phyloP scores from a whole-genome alignment of 2,113 vertebrate genomes.

The Nicator chloris region DNA sequence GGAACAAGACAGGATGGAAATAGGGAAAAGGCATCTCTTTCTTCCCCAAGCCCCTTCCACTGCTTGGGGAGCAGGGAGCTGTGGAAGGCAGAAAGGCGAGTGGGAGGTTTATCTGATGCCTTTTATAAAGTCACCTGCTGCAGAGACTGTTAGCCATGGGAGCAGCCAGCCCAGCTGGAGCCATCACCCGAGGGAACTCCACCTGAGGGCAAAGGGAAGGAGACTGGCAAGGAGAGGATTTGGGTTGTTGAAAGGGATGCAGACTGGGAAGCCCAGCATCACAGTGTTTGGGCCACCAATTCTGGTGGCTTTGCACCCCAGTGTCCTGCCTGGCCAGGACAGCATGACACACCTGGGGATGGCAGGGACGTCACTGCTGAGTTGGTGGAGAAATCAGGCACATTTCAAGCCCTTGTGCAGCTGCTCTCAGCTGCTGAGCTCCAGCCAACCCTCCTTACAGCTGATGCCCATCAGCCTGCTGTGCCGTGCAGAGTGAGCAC shows the following conservation, averaged over 20 bases:
- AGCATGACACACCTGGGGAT: not conserved
- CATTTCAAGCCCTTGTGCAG: not conserved
- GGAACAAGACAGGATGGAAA: not conserved
- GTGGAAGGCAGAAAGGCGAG: not conserved
- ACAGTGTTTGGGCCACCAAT: not conserved
- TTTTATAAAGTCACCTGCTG: not conserved
- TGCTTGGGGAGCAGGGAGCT: not conserved
- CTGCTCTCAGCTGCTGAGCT: not conserved
- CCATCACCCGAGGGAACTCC: rapidly evolving
- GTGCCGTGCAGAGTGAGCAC: not conserved
- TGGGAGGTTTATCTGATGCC: not conserved
- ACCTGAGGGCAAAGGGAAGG: not conserved
- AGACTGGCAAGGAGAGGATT: not conserved
- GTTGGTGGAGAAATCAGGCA: not conserved
- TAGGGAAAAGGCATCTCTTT: not conserved
- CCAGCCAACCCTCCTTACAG: not conserved
- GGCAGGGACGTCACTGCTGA: not conserved
- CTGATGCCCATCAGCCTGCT: not conserved
- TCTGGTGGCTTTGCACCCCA: not conserved
- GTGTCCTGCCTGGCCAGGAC: not conserved
- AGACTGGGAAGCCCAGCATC: not conserved
- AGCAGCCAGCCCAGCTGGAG: not conserved
- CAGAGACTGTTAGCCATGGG: not conserved
- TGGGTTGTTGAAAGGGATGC: not conserved
- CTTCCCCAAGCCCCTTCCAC: not conserved